A percentile compares a stretch with the other conserved stretches of the same genome.
Conservation (phyloP, 1,140 invertebrate species). For the Drosophila mauritiana region DNA sequence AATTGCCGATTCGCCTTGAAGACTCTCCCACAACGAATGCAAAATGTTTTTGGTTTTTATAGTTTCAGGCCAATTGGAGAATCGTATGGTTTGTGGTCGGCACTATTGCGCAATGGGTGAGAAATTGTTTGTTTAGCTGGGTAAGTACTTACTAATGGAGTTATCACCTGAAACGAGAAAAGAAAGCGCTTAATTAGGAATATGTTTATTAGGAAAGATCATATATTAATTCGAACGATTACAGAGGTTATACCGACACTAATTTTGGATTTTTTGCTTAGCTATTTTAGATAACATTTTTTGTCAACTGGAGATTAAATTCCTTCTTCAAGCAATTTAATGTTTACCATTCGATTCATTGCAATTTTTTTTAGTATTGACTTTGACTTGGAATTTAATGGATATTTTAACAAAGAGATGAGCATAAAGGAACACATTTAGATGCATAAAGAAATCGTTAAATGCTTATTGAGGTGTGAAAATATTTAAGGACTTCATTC, state of each 20-base stretch:
- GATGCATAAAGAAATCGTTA: conserved; percentile 11
- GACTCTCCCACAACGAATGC: conserved; percentile 64
- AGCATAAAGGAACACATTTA: neutral
- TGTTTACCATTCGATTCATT: too few species aligned
- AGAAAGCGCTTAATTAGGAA: conserved; percentile 4
- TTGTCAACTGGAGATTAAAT: too few species aligned
- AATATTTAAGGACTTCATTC: conserved; percentile 34
- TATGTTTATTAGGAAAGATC: neutral
- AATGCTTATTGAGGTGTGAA: conserved; percentile 23
- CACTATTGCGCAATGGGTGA: conserved; percentile 48
- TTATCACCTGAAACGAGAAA: conserved; percentile 76
- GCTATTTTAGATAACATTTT: too few species aligned
- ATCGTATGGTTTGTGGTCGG: conserved; percentile 56
- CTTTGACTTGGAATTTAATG: neutral
- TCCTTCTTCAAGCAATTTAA: neutral
- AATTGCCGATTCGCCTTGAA: conserved; percentile 37
- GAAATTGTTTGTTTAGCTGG: conserved; percentile 6
- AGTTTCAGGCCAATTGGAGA: conserved; percentile 64
- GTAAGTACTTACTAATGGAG: conserved; percentile 81
- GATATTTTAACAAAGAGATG: neutral
- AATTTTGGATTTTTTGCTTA: too few species aligned
- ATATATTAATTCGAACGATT: too few species aligned
- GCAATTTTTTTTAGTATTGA: neutral
- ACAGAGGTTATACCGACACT: too few species aligned
- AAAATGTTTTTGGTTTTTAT: conserved; percentile 53